These are phyloP conservation scores for Spheniscus humboldti DNA, from an alignment of 2,797 vertebrate species.

Conservation along the genomic window DNA sequence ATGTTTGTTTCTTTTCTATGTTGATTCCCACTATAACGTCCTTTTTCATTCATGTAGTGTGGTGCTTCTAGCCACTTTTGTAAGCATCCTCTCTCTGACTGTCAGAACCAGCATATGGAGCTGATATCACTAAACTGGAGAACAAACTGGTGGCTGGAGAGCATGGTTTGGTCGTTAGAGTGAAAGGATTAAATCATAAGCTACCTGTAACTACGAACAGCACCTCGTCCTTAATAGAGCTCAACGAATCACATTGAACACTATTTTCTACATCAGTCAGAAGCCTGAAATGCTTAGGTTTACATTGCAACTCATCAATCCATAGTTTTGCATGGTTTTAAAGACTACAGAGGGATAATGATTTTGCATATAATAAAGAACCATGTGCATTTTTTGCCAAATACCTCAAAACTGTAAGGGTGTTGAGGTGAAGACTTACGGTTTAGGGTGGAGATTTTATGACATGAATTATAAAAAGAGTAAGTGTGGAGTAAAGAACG, in stretches of 20 bases:
- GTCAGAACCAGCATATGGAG: conserved; percentile 84
- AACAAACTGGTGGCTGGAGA: conserved; percentile 82
- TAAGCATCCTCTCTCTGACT: conserved; percentile 84
- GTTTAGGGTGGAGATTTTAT: background rate
- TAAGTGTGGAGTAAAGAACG: background rate
- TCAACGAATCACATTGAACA: background rate
- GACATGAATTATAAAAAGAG: background rate
- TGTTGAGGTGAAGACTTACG: background rate
- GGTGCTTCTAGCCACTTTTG: conserved; percentile 83
- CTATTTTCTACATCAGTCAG: background rate
- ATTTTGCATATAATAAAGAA: background rate
- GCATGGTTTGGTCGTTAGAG: conserved; percentile 78
- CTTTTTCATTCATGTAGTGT: conserved; percentile 65
- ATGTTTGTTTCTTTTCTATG: background rate
- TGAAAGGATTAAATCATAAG: conserved; percentile 86
- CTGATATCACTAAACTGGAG: conserved; percentile 81
- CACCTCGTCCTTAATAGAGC: background rate
- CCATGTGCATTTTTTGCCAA: background rate
- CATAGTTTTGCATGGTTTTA: background rate
- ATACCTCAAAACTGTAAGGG: background rate
- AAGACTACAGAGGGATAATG: background rate
- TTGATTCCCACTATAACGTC: background rate
- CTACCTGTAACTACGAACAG: conserved; percentile 75
- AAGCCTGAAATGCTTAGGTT: background rate
- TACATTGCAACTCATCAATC: background rate